phyloP scores from a whole-genome alignment of 2,113 vertebrate genomes.

The Sigmodon hispidus region DNA sequence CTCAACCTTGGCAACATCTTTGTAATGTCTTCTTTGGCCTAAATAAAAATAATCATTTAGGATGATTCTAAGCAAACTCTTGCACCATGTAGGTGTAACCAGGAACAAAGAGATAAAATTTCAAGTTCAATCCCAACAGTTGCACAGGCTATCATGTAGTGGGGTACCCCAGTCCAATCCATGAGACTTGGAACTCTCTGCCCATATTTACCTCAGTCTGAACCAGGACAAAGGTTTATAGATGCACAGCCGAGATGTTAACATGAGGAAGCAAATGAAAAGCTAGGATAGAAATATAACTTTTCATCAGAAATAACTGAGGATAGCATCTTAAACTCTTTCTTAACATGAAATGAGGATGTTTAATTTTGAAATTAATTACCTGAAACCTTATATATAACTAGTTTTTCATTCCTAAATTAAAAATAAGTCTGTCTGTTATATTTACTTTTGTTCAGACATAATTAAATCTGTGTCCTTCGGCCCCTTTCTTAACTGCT shows the following conservation, averaged over 20 bases:
- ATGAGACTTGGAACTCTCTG: background rate
- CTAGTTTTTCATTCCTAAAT: background rate
- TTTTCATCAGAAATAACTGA: background rate
- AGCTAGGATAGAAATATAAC: background rate
- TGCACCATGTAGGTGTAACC: background rate
- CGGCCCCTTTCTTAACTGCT: background rate
- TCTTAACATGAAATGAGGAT: background rate
- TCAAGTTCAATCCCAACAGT: background rate
- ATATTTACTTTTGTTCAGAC: background rate
- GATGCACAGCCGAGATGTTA: background rate
- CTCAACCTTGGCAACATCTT: background rate
- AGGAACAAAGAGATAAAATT: background rate
- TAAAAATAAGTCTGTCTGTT: background rate
- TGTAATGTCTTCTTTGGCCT: background rate
- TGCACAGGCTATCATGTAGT: background rate
- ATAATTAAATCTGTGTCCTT: background rate
- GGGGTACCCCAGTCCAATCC: background rate
- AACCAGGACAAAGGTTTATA: background rate
- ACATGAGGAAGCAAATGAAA: background rate
- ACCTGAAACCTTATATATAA: slow-evolving; percentile 4
- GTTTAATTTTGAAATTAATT: slow-evolving; percentile 17
- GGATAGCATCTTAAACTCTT: background rate
- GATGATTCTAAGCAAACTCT: background rate
- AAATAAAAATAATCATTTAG: background rate
- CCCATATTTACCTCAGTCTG: background rate